phyloP scores from a whole-genome alignment of 2,797 vertebrate species.

The Myotis pilosus region DNA sequence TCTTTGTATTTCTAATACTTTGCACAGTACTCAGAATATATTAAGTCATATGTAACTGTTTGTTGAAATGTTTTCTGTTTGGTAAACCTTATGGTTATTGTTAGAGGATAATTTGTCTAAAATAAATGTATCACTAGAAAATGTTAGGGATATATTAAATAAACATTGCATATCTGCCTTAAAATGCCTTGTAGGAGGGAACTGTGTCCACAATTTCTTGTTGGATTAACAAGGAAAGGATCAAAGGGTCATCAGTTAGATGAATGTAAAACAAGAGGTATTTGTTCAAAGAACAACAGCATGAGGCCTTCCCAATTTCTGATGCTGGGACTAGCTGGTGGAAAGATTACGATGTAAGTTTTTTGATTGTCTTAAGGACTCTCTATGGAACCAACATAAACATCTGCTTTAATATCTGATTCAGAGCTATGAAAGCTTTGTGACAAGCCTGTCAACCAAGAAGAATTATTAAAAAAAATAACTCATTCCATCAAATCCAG shows the following conservation, averaged over 20 bases:
- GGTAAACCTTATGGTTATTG: background rate
- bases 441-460: background rate
- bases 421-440: background rate
- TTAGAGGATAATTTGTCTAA: background rate
- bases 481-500: background rate
- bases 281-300: background rate
- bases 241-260: background rate
- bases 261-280: background rate
- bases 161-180: background rate
- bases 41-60: background rate
- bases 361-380: background rate
- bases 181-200: background rate
- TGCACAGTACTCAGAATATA: background rate
- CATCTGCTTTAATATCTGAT: background rate
- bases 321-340: background rate
- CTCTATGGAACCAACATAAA: background rate
- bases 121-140: constrained; percentile 1
- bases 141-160: background rate
- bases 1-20: background rate
- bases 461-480: background rate
- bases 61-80: background rate
- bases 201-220: background rate
- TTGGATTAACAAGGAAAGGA: background rate
- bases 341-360: background rate
- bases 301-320: background rate